A percentile compares a stretch with the other conserved stretches of the same genome.
Evolutionary conservation across 2,113 vertebrate species (phyloP).

Genomic region (Antechinus stuartii): DNA sequence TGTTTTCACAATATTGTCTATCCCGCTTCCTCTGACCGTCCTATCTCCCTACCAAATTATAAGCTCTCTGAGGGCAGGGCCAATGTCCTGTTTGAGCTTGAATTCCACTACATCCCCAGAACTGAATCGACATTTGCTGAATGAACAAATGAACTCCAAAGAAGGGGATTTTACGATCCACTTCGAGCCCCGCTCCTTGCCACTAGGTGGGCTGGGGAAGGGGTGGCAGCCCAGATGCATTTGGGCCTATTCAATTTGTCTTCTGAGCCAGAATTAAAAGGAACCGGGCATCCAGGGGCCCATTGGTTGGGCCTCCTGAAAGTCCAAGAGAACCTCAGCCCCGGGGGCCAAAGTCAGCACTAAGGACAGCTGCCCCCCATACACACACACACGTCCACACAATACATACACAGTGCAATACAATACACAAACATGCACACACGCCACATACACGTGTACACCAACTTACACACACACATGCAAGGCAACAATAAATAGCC

Average conservation of each 20-base stretch:
- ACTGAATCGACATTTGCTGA: neutral
- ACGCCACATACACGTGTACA: no score
- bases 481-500: no score
- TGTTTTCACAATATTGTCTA: neutral
- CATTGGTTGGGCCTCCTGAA: neutral
- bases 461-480: no score
- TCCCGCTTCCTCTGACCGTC: neutral
- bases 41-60: neutral
- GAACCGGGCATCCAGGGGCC: neutral
- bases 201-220: neutral
- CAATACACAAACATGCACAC: no score
- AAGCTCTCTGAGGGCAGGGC: neutral
- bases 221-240: neutral
- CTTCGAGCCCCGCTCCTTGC: neutral
- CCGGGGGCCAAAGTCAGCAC: neutral
- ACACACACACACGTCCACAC: no score
- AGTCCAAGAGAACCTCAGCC: neutral
- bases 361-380: neutral
- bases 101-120: neutral
- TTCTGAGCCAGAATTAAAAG: neutral
- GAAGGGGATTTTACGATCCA: neutral
- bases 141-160: neutral
- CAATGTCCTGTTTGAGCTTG: neutral
- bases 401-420: neutral
- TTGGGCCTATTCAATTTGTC: neutral